phyloP scores from a whole-genome alignment of 2,797 vertebrate species.

The Halcyon leucocephala region DNA sequence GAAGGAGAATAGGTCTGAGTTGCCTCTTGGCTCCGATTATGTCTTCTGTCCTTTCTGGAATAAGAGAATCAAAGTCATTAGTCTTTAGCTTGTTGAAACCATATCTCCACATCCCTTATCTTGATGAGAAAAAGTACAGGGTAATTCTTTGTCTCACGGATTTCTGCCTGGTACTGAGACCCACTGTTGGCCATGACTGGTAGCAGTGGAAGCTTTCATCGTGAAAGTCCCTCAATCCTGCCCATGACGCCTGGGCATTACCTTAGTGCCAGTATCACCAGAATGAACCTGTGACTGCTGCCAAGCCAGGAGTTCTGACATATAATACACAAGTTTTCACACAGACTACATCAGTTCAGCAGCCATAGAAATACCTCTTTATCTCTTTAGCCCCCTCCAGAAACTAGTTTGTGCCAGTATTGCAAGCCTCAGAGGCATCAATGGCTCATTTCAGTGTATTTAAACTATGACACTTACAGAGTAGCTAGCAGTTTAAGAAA shows the following conservation, averaged over 20 bases:
- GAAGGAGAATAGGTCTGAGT: not conserved
- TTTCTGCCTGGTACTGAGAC: not conserved
- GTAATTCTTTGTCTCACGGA: not conserved
- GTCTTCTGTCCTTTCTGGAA: not conserved
- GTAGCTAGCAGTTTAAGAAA: not conserved
- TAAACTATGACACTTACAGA: not conserved
- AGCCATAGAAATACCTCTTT: not conserved
- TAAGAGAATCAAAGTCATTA: not conserved
- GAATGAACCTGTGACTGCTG: not conserved
- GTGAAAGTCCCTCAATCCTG: not conserved
- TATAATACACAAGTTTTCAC: not conserved
- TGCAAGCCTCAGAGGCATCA: not conserved
- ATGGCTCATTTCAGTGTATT: not conserved
- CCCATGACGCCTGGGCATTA: not conserved
- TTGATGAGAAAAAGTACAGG: slow-evolving; percentile 14
- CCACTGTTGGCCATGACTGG: not conserved
- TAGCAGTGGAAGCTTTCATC: not conserved
- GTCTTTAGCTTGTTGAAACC: not conserved
- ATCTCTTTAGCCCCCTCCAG: not conserved
- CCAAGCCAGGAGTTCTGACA: not conserved
- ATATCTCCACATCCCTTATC: not conserved
- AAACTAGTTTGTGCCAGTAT: not conserved
- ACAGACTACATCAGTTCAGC: not conserved
- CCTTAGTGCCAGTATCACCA: not conserved
- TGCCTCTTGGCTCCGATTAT: slow-evolving; percentile 1